Percentiles rank a stretch among this genome's conserved stretches.
Evolutionary conservation across 2,113 vertebrate species (phyloP).

Genomic region (Sander vitreus): DNA sequence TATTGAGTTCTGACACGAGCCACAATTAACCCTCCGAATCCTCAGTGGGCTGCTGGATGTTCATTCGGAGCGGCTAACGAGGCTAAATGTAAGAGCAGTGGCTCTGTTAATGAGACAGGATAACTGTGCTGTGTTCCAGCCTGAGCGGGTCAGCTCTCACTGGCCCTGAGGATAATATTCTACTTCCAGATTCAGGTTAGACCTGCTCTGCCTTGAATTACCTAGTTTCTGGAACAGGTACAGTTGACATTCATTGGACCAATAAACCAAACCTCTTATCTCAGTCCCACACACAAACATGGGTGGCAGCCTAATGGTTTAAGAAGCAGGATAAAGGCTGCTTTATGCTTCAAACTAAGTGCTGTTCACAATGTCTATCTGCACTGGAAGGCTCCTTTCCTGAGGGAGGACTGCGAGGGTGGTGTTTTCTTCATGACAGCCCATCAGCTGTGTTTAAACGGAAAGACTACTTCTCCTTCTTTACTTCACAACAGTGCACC

Average conservation of each 20-base stretch:
- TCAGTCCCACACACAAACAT: slow-evolving; percentile 35
- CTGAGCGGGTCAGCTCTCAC: slow-evolving; percentile 71
- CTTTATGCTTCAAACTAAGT: slow-evolving; percentile 36
- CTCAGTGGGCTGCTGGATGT: slow-evolving; percentile 71
- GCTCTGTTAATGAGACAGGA: slow-evolving; percentile 80
- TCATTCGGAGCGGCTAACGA: slow-evolving; percentile 77
- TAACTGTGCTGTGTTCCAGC: slow-evolving; percentile 68
- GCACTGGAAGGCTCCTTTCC: not conserved
- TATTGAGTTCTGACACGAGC: slow-evolving; percentile 82
- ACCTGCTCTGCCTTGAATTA: slow-evolving; percentile 49
- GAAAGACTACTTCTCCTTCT: too few relatives aligned
- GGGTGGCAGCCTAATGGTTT: slow-evolving; percentile 28
- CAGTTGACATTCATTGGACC: slow-evolving; percentile 28
- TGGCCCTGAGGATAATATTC: slow-evolving; percentile 69
- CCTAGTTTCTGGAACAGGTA: slow-evolving; percentile 36
- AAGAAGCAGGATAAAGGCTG: slow-evolving; percentile 5
- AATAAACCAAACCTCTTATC: slow-evolving; percentile 41
- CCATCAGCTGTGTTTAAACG: not conserved
- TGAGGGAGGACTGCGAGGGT: not conserved
- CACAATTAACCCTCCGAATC: slow-evolving; percentile 83
- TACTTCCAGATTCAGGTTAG: slow-evolving; percentile 52
- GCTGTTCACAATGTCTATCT: not conserved
- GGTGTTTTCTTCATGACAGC: not conserved
- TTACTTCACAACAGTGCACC: not conserved
- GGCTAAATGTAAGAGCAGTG: slow-evolving; percentile 81